Conservation (phyloP, 2,888 invertebrate genomes). For the Chromoteleia sp. region DNA sequence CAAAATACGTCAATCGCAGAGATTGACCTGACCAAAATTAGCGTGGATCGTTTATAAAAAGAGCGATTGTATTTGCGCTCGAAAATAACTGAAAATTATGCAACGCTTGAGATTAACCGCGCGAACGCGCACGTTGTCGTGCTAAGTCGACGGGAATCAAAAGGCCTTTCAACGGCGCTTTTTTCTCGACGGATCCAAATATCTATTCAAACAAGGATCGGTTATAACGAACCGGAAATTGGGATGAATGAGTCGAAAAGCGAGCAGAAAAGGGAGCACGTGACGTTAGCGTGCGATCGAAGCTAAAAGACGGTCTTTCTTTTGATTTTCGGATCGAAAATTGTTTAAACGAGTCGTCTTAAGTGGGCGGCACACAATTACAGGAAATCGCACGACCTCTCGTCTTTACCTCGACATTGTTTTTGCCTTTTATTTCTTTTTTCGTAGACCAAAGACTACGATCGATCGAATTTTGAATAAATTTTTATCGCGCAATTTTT, state of each 20-base stretch:
- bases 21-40: too few relatives aligned
- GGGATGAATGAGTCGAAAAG: constrained; percentile 48
- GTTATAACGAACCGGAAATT: constrained; percentile 63
- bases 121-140: constrained; percentile 41
- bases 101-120: constrained; percentile 22
- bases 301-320: constrained; percentile 52
- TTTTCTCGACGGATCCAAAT: constrained; percentile 25
- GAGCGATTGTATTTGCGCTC: too few relatives aligned
- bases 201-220: constrained; percentile 50
- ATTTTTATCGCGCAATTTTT: too few relatives aligned
- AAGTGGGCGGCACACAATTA: constrained; percentile 76
- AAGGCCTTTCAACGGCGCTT: constrained; percentile 41
- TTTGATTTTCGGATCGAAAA: constrained; percentile 39
- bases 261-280: constrained; percentile 38
- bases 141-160: constrained; percentile 52
- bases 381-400: constrained; percentile 82
- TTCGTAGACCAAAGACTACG: background rate
- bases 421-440: constrained; percentile 17
- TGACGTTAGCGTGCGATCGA: constrained; percentile 38
- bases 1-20: too few relatives aligned
- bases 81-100: too few relatives aligned
- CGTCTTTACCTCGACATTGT: constrained; percentile 69
- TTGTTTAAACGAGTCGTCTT: constrained; percentile 21
- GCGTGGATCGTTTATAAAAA: too few relatives aligned
- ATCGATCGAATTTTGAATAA: too few relatives aligned